Base-by-base conservation (phyloP, 2,888 invertebrate species). In the Disparrhopalites patrizii region DNA sequence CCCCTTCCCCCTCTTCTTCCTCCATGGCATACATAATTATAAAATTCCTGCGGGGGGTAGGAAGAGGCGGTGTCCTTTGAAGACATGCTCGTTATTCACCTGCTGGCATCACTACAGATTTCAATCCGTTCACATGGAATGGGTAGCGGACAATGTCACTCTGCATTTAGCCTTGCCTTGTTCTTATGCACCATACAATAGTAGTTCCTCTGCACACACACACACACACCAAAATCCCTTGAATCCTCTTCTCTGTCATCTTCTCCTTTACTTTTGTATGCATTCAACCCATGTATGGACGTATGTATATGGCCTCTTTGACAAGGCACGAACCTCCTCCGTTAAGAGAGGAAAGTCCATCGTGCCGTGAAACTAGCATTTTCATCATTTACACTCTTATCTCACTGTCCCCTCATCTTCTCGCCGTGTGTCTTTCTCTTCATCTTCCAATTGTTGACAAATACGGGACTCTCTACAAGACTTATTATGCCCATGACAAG, bases 11-110 rank as follows among this genome's bases (percentile, higher is more conserved):
- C n/a, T 31, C 40, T 43, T 43, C 55, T 20, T 55, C 51, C 51
- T 27, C 18, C 43, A 54, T 67, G 67, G 62, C 67, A 72, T 70
- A 68, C 71, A 71, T 72, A 74, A 74, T 74, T 74, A 74, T 74
- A 70, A 72, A 73, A 74, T 73, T 74, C 72, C 74, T 70, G 68
- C 73, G 69, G 74, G 74, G 74, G 74, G 71, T 69, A 67, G 60
- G 40, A 58, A n/a, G 67, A 58, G 73, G 66, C 74, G 74, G 74
- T 69, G 43, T 68, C 71, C 72, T 74, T 74, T 74, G 74, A 74
- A 67, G 64, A 69, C 72, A 68, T 71, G 65, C 68, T 74, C 73
- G 71, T 68, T 72, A 72, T 70, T 70, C 73, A 73, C 74, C 73
- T 73, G 70, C 73, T 70, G 70, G 68, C 68, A 68, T 73, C 70